phyloP scores from a whole-genome alignment of 2,113 vertebrate species.

The Tragelaphus strepsiceros region DNA sequence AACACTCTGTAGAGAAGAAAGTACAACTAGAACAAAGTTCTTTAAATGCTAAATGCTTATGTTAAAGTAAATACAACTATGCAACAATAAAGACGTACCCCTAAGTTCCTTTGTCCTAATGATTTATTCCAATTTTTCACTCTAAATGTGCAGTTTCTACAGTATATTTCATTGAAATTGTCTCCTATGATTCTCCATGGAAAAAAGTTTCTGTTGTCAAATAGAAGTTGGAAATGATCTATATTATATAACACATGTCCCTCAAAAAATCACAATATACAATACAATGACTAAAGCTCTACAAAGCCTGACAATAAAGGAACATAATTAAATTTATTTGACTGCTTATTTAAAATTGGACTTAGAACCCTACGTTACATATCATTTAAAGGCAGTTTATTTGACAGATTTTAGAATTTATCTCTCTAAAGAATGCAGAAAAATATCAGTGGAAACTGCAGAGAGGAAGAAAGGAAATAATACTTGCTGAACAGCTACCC shows the following conservation, averaged over 20 bases:
- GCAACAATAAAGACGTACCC: background rate
- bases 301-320: background rate
- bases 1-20: background rate
- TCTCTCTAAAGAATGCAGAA: background rate
- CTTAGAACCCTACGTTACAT: fast-evolving
- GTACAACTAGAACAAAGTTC: background rate
- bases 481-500: background rate
- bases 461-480: background rate
- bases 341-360: background rate
- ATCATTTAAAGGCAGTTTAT: background rate
- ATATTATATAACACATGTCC: too few relatives aligned
- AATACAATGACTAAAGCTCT: background rate
- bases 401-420: background rate
- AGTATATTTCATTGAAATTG: background rate
- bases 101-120: background rate
- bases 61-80: background rate
- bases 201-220: background rate
- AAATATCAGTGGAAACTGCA: background rate
- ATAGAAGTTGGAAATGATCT: background rate
- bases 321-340: background rate
- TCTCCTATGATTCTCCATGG: background rate
- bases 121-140: background rate
- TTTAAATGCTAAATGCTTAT: background rate
- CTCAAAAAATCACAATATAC: background rate
- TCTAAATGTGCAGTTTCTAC: background rate